Evolutionary conservation across 2,797 vertebrate species (phyloP).

Genomic region (Sylvia borin): DNA sequence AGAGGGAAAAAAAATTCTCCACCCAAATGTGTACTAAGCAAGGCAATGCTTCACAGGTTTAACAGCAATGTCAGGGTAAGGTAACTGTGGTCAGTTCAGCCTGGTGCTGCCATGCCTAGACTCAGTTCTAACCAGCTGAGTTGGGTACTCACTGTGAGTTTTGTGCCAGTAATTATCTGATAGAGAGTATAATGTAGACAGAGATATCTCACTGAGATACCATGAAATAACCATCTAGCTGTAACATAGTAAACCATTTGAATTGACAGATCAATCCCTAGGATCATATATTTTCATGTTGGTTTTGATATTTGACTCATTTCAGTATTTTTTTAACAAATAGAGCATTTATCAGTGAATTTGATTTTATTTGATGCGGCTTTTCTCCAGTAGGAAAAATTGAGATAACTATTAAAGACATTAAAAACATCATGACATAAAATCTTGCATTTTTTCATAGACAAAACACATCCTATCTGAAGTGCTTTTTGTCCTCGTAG

Average conservation of each 20-base stretch:
- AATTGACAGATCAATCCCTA: background rate
- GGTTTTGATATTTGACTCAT: background rate
- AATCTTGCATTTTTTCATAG: background rate
- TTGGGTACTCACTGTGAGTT: background rate
- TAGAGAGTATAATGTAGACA: background rate
- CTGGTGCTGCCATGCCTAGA: background rate
- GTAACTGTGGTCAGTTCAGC: background rate
- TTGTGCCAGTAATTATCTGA: rapidly evolving
- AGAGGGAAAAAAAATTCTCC: rapidly evolving
- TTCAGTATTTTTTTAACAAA: background rate
- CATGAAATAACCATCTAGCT: background rate
- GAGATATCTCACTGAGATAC: background rate
- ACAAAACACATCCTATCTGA: background rate
- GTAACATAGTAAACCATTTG: background rate
- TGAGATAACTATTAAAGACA: background rate
- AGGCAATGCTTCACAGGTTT: background rate
- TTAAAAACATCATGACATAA: background rate
- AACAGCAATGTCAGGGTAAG: background rate
- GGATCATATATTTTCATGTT: background rate
- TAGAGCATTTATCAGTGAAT: background rate
- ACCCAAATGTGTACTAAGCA: background rate
- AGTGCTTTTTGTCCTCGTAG: background rate
- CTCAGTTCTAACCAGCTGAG: background rate
- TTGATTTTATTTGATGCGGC: background rate
- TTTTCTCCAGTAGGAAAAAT: background rate